Evolutionary conservation across 2,888 invertebrate species (phyloP).

Genomic region (Lutraria lutraria): DNA sequence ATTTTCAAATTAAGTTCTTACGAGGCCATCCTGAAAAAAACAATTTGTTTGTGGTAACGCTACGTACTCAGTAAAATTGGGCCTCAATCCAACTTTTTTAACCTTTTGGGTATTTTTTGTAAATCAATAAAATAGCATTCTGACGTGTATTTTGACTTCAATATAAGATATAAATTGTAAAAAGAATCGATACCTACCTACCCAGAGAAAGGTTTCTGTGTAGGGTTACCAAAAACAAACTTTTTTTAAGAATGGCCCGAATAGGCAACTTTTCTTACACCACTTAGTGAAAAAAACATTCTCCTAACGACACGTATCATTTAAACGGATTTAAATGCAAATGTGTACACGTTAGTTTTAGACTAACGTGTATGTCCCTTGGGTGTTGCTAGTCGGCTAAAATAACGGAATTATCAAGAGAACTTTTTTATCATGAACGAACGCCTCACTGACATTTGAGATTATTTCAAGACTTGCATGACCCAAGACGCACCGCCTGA

Average conservation of each 20-base stretch:
- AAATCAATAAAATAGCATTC: too few relatives aligned
- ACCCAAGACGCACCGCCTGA: neutral
- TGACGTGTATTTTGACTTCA: too few relatives aligned
- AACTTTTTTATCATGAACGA: neutral
- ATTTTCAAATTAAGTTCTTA: conserved; percentile 48
- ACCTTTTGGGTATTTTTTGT: too few relatives aligned
- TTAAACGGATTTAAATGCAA: conserved; percentile 51
- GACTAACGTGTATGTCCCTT: neutral
- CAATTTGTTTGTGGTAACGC: too few relatives aligned
- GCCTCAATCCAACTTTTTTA: too few relatives aligned
- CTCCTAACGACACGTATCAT: conserved; percentile 24
- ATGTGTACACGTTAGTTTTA: neutral
- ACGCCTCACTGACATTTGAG: neutral
- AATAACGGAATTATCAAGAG: neutral
- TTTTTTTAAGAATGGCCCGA: too few relatives aligned
- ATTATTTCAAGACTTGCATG: neutral
- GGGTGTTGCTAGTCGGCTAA: neutral
- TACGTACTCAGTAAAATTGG: too few relatives aligned
- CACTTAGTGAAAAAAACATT: conserved; percentile 45
- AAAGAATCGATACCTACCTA: too few relatives aligned
- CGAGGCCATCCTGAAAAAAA: too few relatives aligned
- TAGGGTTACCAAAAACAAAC: too few relatives aligned
- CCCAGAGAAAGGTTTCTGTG: too few relatives aligned
- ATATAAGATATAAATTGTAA: too few relatives aligned
- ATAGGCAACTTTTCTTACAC: conserved; percentile 37